A percentile compares a stretch with the other conserved stretches of the same genome.
Conservation (phyloP, 2,113 vertebrate species). For the Paracanthobrama guichenoti region DNA sequence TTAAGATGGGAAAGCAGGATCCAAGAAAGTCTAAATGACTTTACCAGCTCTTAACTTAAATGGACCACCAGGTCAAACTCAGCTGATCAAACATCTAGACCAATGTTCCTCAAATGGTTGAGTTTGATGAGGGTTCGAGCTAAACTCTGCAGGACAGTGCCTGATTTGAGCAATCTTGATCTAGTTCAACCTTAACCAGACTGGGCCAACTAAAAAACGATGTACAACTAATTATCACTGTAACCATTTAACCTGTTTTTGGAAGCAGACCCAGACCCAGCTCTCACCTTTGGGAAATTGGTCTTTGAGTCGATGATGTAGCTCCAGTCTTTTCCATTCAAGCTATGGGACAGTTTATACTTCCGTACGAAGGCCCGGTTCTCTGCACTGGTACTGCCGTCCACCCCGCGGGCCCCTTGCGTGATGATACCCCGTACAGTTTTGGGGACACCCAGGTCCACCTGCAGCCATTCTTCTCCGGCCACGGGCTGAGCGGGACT, state of each 20-base stretch:
- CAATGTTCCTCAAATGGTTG: no score
- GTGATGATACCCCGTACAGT: constrained; percentile 90
- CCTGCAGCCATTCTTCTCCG: constrained; percentile 95
- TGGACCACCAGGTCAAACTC: not conserved
- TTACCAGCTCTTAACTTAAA: not conserved
- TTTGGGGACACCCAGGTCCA: constrained; percentile 86
- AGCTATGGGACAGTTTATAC: constrained; percentile 92
- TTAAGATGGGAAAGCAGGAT: not conserved
- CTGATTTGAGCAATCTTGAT: no score
- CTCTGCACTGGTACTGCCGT: constrained; percentile 85
- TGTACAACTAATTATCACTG: not conserved
- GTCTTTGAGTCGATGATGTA: constrained; percentile 88
- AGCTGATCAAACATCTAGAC: not conserved
- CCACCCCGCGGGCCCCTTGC: constrained; percentile 91
- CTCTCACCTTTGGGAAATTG: constrained; percentile 85
- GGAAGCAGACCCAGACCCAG: not conserved
- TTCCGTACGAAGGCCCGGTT: constrained; percentile 94
- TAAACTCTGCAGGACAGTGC: no score
- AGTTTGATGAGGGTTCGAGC: no score
- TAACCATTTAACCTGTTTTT: not conserved
- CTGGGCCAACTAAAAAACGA: not conserved
- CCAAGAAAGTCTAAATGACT: not conserved
- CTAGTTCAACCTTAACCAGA: not conserved
- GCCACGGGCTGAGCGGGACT: constrained; percentile 85
- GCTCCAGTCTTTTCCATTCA: constrained; percentile 91